phyloP scores from a whole-genome alignment of 2,888 invertebrate genomes.

The Phalera bucephala region DNA sequence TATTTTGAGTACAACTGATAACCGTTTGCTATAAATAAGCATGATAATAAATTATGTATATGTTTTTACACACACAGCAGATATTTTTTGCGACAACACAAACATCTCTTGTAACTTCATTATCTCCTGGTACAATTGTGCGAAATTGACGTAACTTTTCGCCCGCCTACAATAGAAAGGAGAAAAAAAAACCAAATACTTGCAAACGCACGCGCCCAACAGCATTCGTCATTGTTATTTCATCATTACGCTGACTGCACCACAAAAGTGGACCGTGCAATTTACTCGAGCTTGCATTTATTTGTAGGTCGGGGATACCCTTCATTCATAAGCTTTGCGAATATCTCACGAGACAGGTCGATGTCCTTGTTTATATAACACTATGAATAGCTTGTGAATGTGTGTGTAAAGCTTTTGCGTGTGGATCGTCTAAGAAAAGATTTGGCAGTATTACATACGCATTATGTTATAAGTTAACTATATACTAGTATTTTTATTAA shows the following conservation, averaged over 20 bases:
- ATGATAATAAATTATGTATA: too few relatives aligned
- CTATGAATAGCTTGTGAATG: slow-evolving; percentile 9
- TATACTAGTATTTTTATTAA: too few relatives aligned
- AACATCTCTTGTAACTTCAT: slow-evolving; percentile 46
- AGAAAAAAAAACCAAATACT: slow-evolving; percentile 37
- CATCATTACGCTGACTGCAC: slow-evolving; percentile 69
- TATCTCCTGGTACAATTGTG: slow-evolving; percentile 75
- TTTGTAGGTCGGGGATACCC: slow-evolving; percentile 75
- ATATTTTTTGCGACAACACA: slow-evolving; percentile 50
- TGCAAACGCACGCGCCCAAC: slow-evolving; percentile 62
- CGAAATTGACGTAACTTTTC: slow-evolving; percentile 77
- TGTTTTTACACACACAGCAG: too few relatives aligned
- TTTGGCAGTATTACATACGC: too few relatives aligned
- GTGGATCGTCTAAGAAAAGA: too few relatives aligned
- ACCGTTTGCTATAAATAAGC: too few relatives aligned
- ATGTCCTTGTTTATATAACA: slow-evolving; percentile 35
- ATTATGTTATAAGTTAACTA: too few relatives aligned
- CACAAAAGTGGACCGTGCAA: slow-evolving; percentile 62
- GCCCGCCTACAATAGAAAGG: slow-evolving; percentile 57
- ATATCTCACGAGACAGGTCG: slow-evolving; percentile 50
- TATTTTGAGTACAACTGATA: too few relatives aligned
- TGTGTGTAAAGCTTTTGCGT: slow-evolving; percentile 15
- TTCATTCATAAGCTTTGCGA: slow-evolving; percentile 58
- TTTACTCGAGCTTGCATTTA: slow-evolving; percentile 53
- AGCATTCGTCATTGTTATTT: slow-evolving; percentile 65